Base-by-base conservation (phyloP, 2,888 invertebrate species). In the Tetropium fuscum region DNA sequence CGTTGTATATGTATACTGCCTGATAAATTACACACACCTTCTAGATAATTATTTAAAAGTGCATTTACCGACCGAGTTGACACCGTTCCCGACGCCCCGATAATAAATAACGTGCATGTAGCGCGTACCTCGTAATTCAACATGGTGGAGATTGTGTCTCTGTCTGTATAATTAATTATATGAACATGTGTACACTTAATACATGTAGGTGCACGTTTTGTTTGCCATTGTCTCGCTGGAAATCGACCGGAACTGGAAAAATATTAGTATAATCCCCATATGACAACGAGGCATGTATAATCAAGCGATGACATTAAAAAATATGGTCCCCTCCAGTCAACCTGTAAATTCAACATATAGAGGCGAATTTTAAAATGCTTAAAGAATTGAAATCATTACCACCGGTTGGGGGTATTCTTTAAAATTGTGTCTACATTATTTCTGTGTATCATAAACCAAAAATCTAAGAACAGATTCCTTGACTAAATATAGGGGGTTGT, bases 21-120 rank as follows among this genome's bases (percentile, higher is more conserved):
- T 54, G 45, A 54, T 54, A 54, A 54, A 54, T 54, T 54, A 54
- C 41, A 54, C 27, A 48, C 54, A 44, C 44, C 54, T 54, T 44
- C 41, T 20, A 54, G 54, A 54, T 54, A 54, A 54, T 54, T 54
- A 54, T 54, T 54, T 54, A 54, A 54, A 54, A 54, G 54, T 54
- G 54, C 54, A 54, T 54, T 54, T 54, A 54, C 54, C 41, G 36
- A 44, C 54, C 36, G 54, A 54, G 54, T 54, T 54, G 54, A 54
- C 54, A 54, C 44, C 54, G 45, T 54, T 54, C 54, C 54, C 54
- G 30, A 44, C 54, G 44, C 44, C 30, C 32, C 36, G 45, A 45
- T 45, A 54, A 54, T 54, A 54, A 54, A 54, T 54, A 54, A 54
- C 44, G 30, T 44, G 54, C 54, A 44, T 22, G 54, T 54, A 34